These are phyloP conservation scores for Dendrolimus punctatus DNA, from an alignment of 1,140 invertebrate genomes.

Conservation along the genomic window DNA sequence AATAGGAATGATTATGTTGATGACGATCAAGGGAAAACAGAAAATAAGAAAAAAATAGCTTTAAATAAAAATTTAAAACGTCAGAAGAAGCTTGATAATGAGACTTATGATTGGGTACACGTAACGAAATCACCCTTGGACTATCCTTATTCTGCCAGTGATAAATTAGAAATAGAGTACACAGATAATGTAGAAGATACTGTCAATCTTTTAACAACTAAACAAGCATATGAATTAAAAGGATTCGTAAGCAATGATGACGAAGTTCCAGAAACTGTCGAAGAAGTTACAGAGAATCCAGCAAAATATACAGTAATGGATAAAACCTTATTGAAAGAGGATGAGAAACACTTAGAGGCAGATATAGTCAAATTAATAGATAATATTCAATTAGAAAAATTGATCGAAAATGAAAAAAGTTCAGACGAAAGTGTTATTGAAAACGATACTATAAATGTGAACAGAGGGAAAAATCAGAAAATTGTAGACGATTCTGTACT, in stretches of 20 bases:
- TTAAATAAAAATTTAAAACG: too few relatives aligned
- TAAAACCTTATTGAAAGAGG: conserved; percentile 1
- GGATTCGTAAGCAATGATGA: too few relatives aligned
- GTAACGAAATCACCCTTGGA: too few relatives aligned
- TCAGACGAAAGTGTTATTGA: conserved; percentile 4
- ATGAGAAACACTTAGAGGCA: conserved; percentile 8
- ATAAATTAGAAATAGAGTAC: too few relatives aligned
- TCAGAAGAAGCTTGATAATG: too few relatives aligned
- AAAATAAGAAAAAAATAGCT: too few relatives aligned
- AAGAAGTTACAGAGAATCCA: conserved; percentile 1
- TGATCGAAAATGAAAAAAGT: conserved; percentile 18
- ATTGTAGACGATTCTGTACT: conserved; percentile 21
- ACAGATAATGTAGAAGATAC: too few relatives aligned
- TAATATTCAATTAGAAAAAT: conserved; percentile 27
- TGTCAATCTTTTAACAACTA: too few relatives aligned
- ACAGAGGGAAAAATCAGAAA: conserved; percentile 1
- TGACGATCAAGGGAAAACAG: not conserved
- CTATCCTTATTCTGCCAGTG: too few relatives aligned
- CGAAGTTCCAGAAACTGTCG: not conserved
- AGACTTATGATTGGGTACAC: too few relatives aligned
- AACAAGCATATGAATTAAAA: too few relatives aligned
- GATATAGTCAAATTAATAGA: conserved; percentile 22
- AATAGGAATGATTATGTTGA: not conserved
- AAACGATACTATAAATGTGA: conserved; percentile 1
- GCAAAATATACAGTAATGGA: conserved; percentile 1